A percentile compares a stretch with the other conserved stretches of the same genome.
Evolutionary conservation across 1,140 invertebrate species (phyloP).

Genomic region (Nephila pilipes): DNA sequence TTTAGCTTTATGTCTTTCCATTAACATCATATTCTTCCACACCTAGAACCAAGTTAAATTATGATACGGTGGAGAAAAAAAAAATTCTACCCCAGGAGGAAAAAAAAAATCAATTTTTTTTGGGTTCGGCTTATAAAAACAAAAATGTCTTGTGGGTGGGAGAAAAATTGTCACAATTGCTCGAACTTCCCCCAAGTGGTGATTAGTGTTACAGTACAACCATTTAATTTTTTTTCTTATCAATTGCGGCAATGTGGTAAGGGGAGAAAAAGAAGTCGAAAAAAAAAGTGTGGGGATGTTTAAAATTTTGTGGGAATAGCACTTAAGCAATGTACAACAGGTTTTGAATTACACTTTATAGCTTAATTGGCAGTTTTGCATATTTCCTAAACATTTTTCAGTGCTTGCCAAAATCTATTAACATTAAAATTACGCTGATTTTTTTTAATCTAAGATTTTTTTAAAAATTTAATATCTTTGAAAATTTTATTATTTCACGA

Average conservation of each 20-base stretch:
- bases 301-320: constrained; percentile 62
- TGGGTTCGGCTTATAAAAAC: constrained; percentile 52
- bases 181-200: constrained; percentile 62
- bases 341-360: constrained; percentile 59
- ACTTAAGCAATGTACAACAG: constrained; percentile 65
- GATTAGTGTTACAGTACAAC: constrained; percentile 71
- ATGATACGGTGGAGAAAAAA: constrained; percentile 66
- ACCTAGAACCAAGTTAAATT: constrained; percentile 60
- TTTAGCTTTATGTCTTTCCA: constrained; percentile 73
- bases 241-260: constrained; percentile 38
- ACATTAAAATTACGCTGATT: background rate
- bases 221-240: constrained; percentile 64
- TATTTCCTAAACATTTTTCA: background rate
- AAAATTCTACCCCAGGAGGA: background rate
- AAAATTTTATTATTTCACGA: no score
- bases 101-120: constrained; percentile 45
- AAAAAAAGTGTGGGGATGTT: constrained; percentile 45
- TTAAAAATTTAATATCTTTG: no score
- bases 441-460: background rate
- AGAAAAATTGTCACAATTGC: constrained; percentile 75
- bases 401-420: background rate
- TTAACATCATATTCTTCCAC: constrained; percentile 69
- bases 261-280: background rate
- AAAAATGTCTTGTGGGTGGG: constrained; percentile 69
- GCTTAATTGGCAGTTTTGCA: constrained; percentile 51